A percentile compares a stretch with the other conserved stretches of the same genome.
Evolutionary conservation across 1,140 invertebrate species (phyloP).

Genomic region (Drosophila nebulosa): DNA sequence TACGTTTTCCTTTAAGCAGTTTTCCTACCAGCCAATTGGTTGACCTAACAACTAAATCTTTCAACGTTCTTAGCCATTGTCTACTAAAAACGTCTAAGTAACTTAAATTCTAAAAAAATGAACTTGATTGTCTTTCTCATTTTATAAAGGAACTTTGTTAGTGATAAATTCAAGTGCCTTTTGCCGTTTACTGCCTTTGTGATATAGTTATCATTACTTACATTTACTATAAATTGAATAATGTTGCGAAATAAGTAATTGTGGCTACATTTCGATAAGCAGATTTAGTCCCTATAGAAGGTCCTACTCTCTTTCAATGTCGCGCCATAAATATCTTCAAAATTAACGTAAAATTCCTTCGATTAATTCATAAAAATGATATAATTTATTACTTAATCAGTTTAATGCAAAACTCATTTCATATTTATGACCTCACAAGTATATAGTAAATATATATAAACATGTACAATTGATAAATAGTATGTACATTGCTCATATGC

Average conservation of each 20-base stretch:
- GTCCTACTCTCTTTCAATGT: too few relatives aligned
- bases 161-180: neutral
- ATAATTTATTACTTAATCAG: constrained; percentile 69
- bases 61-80: too few relatives aligned
- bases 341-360: neutral
- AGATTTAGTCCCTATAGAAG: too few relatives aligned
- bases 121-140: too few relatives aligned
- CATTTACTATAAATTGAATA: neutral
- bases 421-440: constrained; percentile 49
- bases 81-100: too few relatives aligned
- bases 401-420: constrained; percentile 47
- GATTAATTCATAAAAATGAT: constrained; percentile 43
- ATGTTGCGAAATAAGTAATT: neutral
- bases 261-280: neutral
- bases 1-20: too few relatives aligned
- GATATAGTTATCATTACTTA: neutral
- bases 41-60: too few relatives aligned
- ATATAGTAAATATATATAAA: neutral
- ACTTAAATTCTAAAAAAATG: too few relatives aligned
- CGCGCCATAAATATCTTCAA: too few relatives aligned
- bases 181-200: neutral
- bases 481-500: neutral
- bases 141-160: too few relatives aligned
- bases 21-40: too few relatives aligned
- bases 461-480: neutral